phyloP scores from a whole-genome alignment of 2,888 invertebrate genomes.

The Melitaea athalia region DNA sequence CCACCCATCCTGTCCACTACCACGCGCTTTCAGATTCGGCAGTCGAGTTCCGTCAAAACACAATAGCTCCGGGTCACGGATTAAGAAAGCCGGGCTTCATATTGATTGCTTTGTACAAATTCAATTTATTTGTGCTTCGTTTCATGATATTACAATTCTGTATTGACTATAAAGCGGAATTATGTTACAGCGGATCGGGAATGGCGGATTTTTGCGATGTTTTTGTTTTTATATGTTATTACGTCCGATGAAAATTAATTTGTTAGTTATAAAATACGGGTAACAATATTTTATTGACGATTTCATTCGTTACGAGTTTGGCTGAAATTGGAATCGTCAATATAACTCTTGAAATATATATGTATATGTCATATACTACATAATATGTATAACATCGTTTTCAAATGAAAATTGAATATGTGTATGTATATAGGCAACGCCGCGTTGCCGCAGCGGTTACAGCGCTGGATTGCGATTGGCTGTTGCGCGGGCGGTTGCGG shows the following conservation, averaged over 20 bases:
- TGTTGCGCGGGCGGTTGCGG: too few species aligned
- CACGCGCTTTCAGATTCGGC: conserved; percentile 51
- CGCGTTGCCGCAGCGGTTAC: too few species aligned
- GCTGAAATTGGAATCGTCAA: too few species aligned
- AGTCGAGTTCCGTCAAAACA: conserved; percentile 65
- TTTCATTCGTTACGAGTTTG: not conserved
- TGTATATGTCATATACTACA: too few species aligned
- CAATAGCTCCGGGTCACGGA: conserved; percentile 61
- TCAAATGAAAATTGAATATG: too few species aligned
- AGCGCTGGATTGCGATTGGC: too few species aligned
- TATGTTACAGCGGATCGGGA: conserved; percentile 17
- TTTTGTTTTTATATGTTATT: conserved; percentile 1
- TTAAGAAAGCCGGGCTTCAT: conserved; percentile 61
- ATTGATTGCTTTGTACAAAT: conserved; percentile 62
- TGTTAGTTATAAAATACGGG: conserved; percentile 12
- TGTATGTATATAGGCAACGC: too few species aligned
- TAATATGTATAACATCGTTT: too few species aligned
- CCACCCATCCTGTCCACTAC: conserved; percentile 38
- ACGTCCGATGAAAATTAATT: conserved; percentile 5
- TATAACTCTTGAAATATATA: too few species aligned
- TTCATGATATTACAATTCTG: conserved; percentile 29
- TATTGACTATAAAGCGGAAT: conserved; percentile 34
- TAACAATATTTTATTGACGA: not conserved
- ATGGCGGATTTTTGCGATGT: conserved; percentile 7
- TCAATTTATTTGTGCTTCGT: conserved; percentile 52